phyloP scores from a whole-genome alignment of 2,888 invertebrate species.

The Agrilus biguttatus region DNA sequence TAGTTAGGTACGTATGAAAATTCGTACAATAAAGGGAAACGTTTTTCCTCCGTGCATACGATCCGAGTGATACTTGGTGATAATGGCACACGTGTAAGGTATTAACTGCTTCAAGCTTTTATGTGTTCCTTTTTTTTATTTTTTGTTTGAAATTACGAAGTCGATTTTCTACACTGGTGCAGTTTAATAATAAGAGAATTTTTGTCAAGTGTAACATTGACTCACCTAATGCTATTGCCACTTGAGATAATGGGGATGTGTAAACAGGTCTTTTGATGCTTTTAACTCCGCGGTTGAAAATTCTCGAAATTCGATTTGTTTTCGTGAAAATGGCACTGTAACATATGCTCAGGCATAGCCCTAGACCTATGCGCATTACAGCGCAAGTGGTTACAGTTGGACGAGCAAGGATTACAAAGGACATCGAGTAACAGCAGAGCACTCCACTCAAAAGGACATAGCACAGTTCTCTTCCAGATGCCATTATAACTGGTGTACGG shows the following conservation, averaged over 20 bases:
- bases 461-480: slow-evolving; percentile 63
- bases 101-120: no score
- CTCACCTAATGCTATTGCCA: slow-evolving; percentile 51
- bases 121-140: no score
- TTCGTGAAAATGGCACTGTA: slow-evolving; percentile 64
- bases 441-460: slow-evolving; percentile 61
- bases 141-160: no score
- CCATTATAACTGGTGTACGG: slow-evolving; percentile 46
- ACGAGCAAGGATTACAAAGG: slow-evolving; percentile 53
- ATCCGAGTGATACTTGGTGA: no score
- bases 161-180: no score
- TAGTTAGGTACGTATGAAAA: no score
- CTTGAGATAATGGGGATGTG: slow-evolving; percentile 62
- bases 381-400: slow-evolving; percentile 53
- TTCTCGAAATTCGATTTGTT: slow-evolving; percentile 58
- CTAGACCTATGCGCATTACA: slow-evolving; percentile 49
- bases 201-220: slow-evolving; percentile 4
- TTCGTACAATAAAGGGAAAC: no score
- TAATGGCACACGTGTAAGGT: no score
- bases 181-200: not conserved
- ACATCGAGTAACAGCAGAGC: slow-evolving; percentile 52
- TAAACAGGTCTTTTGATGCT: slow-evolving; percentile 58
- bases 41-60: no score
- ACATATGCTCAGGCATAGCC: slow-evolving; percentile 56
- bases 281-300: slow-evolving; percentile 56